Conservation (phyloP, 2,113 vertebrate species). For the Ascaphus truei region DNA sequence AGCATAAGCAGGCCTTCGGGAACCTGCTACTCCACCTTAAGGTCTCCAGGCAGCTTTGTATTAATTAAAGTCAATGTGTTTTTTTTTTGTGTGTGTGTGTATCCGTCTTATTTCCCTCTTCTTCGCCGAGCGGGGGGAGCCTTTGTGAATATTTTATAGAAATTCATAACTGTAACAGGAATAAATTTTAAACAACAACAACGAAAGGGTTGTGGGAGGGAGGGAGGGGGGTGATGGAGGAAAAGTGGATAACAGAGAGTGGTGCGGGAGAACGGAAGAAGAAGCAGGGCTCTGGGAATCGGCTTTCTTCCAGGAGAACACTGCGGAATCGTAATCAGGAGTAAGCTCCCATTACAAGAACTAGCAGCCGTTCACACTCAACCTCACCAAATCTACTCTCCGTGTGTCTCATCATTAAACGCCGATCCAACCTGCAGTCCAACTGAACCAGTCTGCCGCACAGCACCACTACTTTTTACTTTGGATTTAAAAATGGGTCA, state of each 20-base stretch:
- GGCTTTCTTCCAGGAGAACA: conserved; percentile 21
- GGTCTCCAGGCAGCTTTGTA: conserved; percentile 20
- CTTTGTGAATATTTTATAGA: not conserved
- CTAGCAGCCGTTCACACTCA: rapidly evolving
- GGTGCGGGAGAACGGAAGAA: conserved; percentile 3
- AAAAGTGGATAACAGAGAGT: conserved; percentile 3
- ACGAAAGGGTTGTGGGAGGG: not conserved
- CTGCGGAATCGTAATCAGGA: conserved; percentile 23
- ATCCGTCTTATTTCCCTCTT: conserved; percentile 11
- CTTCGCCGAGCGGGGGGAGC: not conserved
- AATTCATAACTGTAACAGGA: conserved; percentile 38
- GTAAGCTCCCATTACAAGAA: not conserved
- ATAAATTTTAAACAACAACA: conserved; percentile 30
- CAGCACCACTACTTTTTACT: too few relatives aligned
- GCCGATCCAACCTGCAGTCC: too few relatives aligned
- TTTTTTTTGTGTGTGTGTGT: not conserved
- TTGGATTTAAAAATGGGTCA: too few relatives aligned
- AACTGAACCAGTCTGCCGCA: too few relatives aligned
- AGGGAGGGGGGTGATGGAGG: conserved; percentile 16
- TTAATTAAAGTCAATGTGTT: conserved; percentile 26
- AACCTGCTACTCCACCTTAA: conserved; percentile 6
- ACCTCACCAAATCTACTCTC: too few relatives aligned
- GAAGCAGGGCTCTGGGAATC: conserved; percentile 26
- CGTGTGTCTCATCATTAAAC: too few relatives aligned
- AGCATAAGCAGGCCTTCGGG: conserved; percentile 1